A percentile compares a stretch with the other conserved stretches of the same genome.
Evolutionary conservation across 2,113 vertebrate genomes (phyloP).

Genomic region (Ahaetulla prasina): DNA sequence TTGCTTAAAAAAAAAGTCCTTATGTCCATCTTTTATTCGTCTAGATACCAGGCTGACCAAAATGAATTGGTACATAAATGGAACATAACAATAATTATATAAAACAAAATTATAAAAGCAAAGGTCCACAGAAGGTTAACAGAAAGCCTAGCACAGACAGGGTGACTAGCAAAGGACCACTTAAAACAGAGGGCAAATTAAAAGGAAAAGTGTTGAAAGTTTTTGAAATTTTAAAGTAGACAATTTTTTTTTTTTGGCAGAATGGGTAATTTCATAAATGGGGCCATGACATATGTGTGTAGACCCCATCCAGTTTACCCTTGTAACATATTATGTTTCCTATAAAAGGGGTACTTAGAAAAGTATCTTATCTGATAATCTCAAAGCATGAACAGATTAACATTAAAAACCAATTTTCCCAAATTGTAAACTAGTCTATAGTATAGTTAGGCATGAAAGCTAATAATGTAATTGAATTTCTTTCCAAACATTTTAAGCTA

Average conservation of each 20-base stretch:
- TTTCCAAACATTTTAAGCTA: not conserved
- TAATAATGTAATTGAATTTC: not conserved
- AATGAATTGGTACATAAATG: not conserved
- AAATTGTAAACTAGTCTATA: not conserved
- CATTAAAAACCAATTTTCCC: not conserved
- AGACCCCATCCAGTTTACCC: not conserved
- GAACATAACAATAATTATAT: not conserved
- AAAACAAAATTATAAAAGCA: not conserved
- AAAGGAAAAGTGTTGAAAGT: not conserved
- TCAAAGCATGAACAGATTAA: not conserved
- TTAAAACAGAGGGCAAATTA: not conserved
- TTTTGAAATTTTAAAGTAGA: not conserved
- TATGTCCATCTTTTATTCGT: not conserved
- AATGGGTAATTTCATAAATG: not conserved
- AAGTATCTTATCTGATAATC: not conserved
- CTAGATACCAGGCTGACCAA: not conserved
- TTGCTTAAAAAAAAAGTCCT: not conserved
- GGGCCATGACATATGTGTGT: not conserved
- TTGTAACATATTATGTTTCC: not conserved
- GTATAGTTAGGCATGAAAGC: not conserved
- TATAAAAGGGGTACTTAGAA: not conserved
- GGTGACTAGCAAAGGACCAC: not conserved
- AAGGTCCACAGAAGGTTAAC: not conserved
- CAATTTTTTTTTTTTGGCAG: not conserved
- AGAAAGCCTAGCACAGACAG: not conserved